phyloP scores from a whole-genome alignment of 2,797 vertebrate genomes.

The Betta splendens region DNA sequence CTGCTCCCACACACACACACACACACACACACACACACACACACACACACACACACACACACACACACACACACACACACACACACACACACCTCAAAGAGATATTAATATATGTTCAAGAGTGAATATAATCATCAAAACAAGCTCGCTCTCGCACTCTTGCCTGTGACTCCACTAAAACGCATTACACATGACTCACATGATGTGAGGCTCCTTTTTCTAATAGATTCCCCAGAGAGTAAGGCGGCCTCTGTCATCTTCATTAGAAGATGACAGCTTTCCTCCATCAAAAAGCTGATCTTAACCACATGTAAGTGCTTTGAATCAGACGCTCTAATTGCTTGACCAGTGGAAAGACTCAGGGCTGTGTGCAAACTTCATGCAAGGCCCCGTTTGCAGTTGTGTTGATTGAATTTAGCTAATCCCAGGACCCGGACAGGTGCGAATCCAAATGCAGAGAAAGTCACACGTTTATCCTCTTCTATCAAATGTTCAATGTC shows the following conservation, averaged over 20 bases:
- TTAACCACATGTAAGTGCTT: constrained; percentile 55
- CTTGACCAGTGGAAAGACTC: constrained; percentile 62
- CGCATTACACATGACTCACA: constrained; percentile 71
- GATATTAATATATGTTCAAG: constrained; percentile 63
- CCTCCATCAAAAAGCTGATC: constrained; percentile 60
- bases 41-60: background rate
- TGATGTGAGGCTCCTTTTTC: constrained; percentile 55
- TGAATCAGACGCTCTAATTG: constrained; percentile 67
- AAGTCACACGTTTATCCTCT: constrained; percentile 33
- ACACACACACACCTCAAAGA: constrained; percentile 50
- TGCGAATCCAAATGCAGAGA: constrained; percentile 52
- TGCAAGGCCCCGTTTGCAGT: constrained; percentile 52
- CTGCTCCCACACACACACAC: background rate
- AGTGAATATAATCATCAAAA: constrained; percentile 72
- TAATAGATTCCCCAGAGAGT: constrained; percentile 56
- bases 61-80: constrained; percentile 11
- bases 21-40: too few relatives aligned
- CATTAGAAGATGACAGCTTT: constrained; percentile 59
- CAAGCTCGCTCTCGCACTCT: constrained; percentile 42
- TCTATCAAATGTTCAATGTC: constrained; percentile 20
- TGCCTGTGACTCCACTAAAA: constrained; percentile 59
- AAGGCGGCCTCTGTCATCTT: constrained; percentile 58
- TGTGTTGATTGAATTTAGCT: constrained; percentile 59
- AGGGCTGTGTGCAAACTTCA: constrained; percentile 56
- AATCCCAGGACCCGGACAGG: constrained; percentile 57